A percentile compares a stretch with the other conserved stretches of the same genome.
Conservation (phyloP, 2,888 invertebrate species). For the Chironomus riparius region DNA sequence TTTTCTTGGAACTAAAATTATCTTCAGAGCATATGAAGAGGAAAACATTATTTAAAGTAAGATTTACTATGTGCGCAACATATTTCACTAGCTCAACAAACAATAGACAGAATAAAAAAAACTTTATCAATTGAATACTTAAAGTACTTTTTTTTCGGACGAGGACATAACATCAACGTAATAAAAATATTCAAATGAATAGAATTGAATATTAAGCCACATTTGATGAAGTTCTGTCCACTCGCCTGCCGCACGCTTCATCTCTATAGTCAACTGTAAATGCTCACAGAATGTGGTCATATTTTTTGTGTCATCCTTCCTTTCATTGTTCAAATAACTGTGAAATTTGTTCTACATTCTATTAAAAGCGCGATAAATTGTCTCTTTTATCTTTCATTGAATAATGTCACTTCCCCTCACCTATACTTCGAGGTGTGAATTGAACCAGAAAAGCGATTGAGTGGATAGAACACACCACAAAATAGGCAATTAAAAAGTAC, state of each 20-base stretch:
- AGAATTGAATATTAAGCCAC: background rate
- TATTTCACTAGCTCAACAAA: background rate
- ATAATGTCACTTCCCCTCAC: too few species aligned
- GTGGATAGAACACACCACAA: too few species aligned
- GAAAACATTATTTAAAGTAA: background rate
- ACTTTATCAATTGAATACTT: background rate
- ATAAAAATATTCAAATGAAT: background rate
- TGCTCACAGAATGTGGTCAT: background rate
- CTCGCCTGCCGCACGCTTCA: background rate
- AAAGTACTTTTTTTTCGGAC: background rate
- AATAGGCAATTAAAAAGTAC: too few species aligned
- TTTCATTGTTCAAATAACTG: background rate
- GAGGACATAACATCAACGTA: background rate
- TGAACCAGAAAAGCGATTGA: too few species aligned
- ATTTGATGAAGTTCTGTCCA: background rate
- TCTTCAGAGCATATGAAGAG: background rate
- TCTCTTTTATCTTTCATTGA: background rate
- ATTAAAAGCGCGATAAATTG: background rate
- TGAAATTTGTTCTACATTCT: background rate
- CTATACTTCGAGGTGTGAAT: too few species aligned
- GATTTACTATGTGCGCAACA: too few species aligned
- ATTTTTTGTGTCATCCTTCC: background rate
- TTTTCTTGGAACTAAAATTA: background rate
- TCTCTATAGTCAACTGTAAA: background rate
- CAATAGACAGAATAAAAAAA: background rate